A percentile compares a stretch with the other conserved stretches of the same genome.
Conservation (phyloP, 2,797 vertebrate genomes). For the Rhinophrynus dorsalis region DNA sequence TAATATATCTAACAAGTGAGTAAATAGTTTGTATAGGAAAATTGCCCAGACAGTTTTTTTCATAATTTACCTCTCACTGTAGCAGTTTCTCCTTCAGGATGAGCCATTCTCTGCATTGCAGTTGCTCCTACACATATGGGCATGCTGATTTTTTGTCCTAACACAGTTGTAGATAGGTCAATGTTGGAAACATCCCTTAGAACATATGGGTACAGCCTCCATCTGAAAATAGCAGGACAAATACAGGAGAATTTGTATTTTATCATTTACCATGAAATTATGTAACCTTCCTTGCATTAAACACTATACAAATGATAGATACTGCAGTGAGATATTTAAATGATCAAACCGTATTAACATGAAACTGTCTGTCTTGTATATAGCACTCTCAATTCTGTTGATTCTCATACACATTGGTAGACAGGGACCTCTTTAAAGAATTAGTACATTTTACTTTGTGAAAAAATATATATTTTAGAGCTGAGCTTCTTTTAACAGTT, state of each 20-base stretch:
- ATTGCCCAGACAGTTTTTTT: too few relatives aligned
- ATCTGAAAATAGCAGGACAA: constrained; percentile 64
- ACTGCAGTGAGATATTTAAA: background rate
- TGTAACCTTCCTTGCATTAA: background rate
- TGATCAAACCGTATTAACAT: too few relatives aligned
- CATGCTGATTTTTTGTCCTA: constrained; percentile 84
- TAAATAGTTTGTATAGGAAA: too few relatives aligned
- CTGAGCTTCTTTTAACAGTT: too few relatives aligned
- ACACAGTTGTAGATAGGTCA: constrained; percentile 76
- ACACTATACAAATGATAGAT: background rate
- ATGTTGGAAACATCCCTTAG: constrained; percentile 80
- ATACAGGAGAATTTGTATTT: background rate
- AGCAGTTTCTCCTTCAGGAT: constrained; percentile 83
- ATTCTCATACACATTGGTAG: too few relatives aligned
- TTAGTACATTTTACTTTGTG: too few relatives aligned
- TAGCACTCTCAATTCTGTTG: too few relatives aligned
- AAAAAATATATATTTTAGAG: too few relatives aligned
- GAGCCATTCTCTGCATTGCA: constrained; percentile 93
- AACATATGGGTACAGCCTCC: constrained; percentile 83
- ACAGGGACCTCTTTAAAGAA: too few relatives aligned
- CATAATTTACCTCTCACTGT: constrained; percentile 89
- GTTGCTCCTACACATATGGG: constrained; percentile 85
- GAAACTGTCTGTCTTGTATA: too few relatives aligned
- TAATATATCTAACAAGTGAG: too few relatives aligned
- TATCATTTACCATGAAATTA: too few relatives aligned